Percentiles rank a stretch among this genome's conserved stretches.
Evolutionary conservation across 35 echinoderm and acorn worm species (phyloP).

Genomic region (Patiria miniata): DNA sequence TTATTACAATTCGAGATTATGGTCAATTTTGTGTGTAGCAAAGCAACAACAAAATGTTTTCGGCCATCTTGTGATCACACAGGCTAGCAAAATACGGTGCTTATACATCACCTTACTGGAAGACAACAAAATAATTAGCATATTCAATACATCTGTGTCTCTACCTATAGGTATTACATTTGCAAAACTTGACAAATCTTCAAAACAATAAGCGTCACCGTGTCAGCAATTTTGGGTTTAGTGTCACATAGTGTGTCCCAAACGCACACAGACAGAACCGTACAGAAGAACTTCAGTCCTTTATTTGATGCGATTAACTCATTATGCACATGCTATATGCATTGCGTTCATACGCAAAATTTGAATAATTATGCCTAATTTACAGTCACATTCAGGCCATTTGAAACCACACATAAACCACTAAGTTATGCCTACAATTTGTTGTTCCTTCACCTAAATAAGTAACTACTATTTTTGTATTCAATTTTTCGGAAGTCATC

Average conservation of each 20-base stretch:
- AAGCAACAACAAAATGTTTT: neutral
- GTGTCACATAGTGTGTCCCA: neutral
- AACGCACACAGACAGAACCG: neutral
- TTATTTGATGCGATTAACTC: neutral
- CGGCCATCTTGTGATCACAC: neutral
- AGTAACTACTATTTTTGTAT: neutral
- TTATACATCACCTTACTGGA: neutral
- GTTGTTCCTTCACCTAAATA: neutral
- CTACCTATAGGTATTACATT: constrained; percentile 14
- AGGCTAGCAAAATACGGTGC: neutral
- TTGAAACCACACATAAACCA: neutral
- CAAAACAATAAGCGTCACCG: neutral
- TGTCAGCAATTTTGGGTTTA: neutral
- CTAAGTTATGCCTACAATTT: constrained; percentile 7
- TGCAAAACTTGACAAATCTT: constrained; percentile 1
- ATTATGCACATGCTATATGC: neutral
- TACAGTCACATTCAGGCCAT: constrained; percentile 4
- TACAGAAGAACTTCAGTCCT: neutral
- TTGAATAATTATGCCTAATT: neutral
- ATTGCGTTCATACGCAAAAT: neutral
- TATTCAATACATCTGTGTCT: neutral
- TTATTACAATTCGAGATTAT: neutral
- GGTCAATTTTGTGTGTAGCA: neutral
- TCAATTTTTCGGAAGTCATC: neutral
- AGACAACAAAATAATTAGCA: constrained; percentile 28